These are phyloP conservation scores for Craseonycteris thonglongyai DNA, from an alignment of 2,113 vertebrate genomes.

Conservation along the genomic window DNA sequence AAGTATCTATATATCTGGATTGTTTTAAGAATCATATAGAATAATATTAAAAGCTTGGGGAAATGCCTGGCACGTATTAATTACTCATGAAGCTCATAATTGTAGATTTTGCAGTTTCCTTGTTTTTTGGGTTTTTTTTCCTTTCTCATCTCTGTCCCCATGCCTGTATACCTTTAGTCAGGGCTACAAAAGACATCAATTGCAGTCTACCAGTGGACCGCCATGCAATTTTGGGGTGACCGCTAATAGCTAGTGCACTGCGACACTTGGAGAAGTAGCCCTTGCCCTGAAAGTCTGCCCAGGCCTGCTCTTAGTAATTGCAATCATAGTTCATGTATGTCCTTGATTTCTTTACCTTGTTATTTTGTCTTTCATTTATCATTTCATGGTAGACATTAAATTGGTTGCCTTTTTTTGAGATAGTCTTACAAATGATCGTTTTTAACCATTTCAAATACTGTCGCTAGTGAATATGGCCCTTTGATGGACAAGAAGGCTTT, in stretches of 20 bases:
- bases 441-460: neutral
- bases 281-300: too few relatives aligned
- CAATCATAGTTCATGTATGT: neutral
- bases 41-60: neutral
- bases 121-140: too few relatives aligned
- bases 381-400: neutral
- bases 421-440: neutral
- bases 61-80: neutral
- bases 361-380: neutral
- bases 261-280: too few relatives aligned
- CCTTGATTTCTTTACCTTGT: neutral
- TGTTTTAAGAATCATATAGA: neutral
- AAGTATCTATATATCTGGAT: neutral
- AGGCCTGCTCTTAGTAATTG: too few relatives aligned
- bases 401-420: neutral
- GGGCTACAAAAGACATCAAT: too few relatives aligned
- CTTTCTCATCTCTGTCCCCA: neutral
- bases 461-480: neutral
- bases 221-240: too few relatives aligned
- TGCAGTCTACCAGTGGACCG: too few relatives aligned
- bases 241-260: too few relatives aligned
- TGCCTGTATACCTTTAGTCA: neutral
- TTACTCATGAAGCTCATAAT: neutral
- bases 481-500: neutral
- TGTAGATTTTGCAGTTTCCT: neutral